Base-by-base conservation (phyloP, 2,888 invertebrate genomes). In the Sphinx pinastri region DNA sequence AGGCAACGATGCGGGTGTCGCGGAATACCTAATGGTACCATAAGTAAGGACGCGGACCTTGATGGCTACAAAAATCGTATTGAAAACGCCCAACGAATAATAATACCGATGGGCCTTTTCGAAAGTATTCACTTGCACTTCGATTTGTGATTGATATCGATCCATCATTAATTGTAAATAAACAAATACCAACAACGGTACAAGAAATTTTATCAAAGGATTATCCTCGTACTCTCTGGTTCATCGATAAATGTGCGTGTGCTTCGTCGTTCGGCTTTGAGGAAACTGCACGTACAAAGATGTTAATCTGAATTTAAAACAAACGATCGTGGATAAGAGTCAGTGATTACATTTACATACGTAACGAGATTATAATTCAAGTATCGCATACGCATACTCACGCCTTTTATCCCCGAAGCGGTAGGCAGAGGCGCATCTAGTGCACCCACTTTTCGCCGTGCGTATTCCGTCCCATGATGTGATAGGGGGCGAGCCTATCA, bases 1-100 rank as follows among this genome's bases (percentile, higher is more conserved):
- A 82, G 91, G 94, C 93, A 93, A 93, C 80, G 86, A 77, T 72
- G 88, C 77, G 87, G 87, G 86, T 89, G 91, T 85, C 86, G 79
- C 82, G 81, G 94, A 93, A 94, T 94, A 94, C 93, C 86, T 92
- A 94, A 94, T 93, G 86, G 86, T 90, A 72, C 88, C 85, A 91
- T 92, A 88, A 88, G 86, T 90, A 92, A 90, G 91, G 91, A 91
- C 90, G 84, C 83, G 89, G 86, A 89, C 93, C 92, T 93, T 93
- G 92, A 90, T 92, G 88, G 89, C 88, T 87, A 90, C 90, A 89
- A 93, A 94, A 93, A 90, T 88, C 91, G 92, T 90, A 91, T 90
- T 85, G 90, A 87, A 88, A 88, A 94, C 93, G 91, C 81, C 84
- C 82, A 80, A 87, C 77, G 94, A 93, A 94, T 94, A 94, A 91